These are phyloP conservation scores for Bembecia ichneumoniformis DNA, from an alignment of 2,888 invertebrate species.

Conservation along the genomic window DNA sequence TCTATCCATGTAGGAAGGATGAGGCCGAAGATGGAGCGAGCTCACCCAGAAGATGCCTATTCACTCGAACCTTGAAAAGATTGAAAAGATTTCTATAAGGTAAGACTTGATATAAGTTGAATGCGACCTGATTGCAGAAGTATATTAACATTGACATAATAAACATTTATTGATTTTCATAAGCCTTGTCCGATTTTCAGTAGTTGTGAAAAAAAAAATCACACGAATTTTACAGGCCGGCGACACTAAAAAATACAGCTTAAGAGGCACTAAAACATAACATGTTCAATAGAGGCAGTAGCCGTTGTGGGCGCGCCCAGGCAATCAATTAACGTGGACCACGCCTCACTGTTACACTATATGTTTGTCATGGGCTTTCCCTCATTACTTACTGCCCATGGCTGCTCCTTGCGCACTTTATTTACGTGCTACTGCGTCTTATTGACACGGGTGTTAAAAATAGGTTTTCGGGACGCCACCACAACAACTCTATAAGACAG, in stretches of 20 bases:
- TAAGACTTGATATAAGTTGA: too few relatives aligned
- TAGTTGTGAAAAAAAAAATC: too few relatives aligned
- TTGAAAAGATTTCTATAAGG: too few relatives aligned
- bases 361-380: slow-evolving; percentile 50
- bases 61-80: too few relatives aligned
- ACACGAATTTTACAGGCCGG: background rate
- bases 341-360: slow-evolving; percentile 43
- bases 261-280: background rate
- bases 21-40: too few relatives aligned
- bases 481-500: too few relatives aligned
- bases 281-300: background rate
- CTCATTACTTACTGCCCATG: slow-evolving; percentile 63
- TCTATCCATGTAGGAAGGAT: too few relatives aligned
- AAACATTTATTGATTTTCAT: too few relatives aligned
- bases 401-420: slow-evolving; percentile 27
- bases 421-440: slow-evolving; percentile 22
- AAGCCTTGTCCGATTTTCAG: too few relatives aligned
- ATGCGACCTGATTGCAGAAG: too few relatives aligned
- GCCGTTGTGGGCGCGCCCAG: slow-evolving; percentile 24
- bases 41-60: too few relatives aligned
- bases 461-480: slow-evolving; percentile 12
- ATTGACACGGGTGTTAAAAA: slow-evolving; percentile 23
- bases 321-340: slow-evolving; percentile 44
- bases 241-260: background rate
- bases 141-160: too few relatives aligned